Evolutionary conservation across 2,113 vertebrate genomes (phyloP).

Genomic region (Burhinus bistriatus): DNA sequence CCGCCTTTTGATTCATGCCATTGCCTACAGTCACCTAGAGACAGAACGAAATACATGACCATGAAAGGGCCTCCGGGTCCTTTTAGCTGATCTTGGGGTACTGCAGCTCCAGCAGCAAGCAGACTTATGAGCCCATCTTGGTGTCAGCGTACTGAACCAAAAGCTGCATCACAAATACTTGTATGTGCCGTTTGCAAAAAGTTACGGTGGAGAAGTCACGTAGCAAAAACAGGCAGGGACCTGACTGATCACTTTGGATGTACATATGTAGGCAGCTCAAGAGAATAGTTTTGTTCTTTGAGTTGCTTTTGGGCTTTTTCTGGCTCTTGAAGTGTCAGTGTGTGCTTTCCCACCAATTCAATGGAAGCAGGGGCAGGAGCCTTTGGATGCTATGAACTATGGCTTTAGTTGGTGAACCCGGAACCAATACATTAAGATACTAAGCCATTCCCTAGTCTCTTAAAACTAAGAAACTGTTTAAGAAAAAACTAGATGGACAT

Average conservation of each 20-base stretch:
- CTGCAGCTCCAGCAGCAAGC: neutral
- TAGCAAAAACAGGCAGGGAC: neutral
- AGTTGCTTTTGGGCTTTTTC: neutral
- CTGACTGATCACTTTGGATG: neutral
- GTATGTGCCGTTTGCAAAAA: neutral
- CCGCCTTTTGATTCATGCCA: neutral
- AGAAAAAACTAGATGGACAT: neutral
- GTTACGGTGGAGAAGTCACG: neutral
- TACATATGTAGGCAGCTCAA: neutral
- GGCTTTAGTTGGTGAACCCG: neutral
- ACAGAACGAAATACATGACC: neutral
- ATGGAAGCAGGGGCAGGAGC: neutral
- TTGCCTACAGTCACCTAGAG: neutral
- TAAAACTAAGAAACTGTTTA: neutral
- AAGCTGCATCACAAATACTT: neutral
- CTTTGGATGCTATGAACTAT: neutral
- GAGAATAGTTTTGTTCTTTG: neutral
- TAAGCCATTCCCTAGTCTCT: neutral
- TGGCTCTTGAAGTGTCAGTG: neutral
- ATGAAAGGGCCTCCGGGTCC: neutral
- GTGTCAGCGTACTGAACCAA: accelerated
- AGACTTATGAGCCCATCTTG: neutral
- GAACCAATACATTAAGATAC: neutral
- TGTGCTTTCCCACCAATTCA: neutral
- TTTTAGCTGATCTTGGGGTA: neutral